Evolutionary conservation across 2,797 vertebrate genomes (phyloP), one percentile per base, ranked within the genome.

Genomic region (Argentina silus): DNA sequence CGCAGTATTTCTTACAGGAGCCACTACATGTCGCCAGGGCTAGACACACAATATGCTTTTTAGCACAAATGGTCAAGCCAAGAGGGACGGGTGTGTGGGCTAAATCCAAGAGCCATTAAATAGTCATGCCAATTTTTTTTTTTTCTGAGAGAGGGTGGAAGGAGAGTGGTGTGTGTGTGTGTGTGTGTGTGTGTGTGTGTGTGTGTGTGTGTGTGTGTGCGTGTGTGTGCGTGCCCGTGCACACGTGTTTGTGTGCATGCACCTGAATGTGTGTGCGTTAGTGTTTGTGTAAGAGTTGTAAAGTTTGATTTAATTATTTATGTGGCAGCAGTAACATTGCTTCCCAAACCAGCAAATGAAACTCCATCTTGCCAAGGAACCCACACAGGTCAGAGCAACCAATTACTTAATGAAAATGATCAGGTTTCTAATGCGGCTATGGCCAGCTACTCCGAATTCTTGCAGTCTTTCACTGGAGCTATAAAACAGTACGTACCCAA

Each of bases 331-430:
- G 84, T 87, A 92, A 85, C 84, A 86, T 89, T 89, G 86, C 85
- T 90, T 91, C 63, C 82, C 69, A 91, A 92, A 88, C 84, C 64
- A 87, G 80, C 81, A 89, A 91, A 89, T 90, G 87, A 92, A 93
- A 92, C 90, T 83, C 83, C 88, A 89, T 90, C 89, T 91, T 81
- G 85, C 81, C 85, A 88, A 86, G 78, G 72, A 86, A 85, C 82
- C 84, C 81, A 51, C 81, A 81, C 86, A 88, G 91, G 91, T 88
- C 92, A 91, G 77, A 70, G 73, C 64, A 56, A 89, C 85, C 90
- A 93, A 93, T 93, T 93, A 92, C 90, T 91, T 92, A 91, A 93
- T 92, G 90, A 93, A 92, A 92, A 88, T 87, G 86, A 92, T 93
- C 89, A 86, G 84, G 91, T 93, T 93, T 91, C 90, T 83, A 74